These are phyloP conservation scores for Siphonodentalium dalli DNA, from an alignment of 2,888 invertebrate genomes.

Conservation along the genomic window DNA sequence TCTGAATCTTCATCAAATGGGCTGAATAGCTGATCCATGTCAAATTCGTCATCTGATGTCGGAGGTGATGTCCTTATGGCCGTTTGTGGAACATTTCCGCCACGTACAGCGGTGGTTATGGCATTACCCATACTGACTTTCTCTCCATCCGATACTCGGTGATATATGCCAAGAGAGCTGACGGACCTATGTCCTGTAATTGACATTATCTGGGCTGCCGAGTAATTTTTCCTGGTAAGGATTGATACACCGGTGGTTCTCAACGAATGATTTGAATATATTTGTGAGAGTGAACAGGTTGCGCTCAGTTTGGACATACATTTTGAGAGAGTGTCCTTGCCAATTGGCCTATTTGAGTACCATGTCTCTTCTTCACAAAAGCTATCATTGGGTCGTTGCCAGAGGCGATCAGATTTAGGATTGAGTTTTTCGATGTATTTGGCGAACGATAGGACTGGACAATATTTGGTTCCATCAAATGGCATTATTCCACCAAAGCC, in stretches of 20 bases:
- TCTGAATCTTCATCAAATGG: too few species aligned
- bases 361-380: not conserved
- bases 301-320: conserved; percentile 9
- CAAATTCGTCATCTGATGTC: too few species aligned
- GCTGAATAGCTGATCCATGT: too few species aligned
- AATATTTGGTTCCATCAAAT: too few species aligned
- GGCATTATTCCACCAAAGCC: too few species aligned
- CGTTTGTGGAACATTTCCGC: too few species aligned
- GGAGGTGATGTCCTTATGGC: too few species aligned
- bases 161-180: conserved; percentile 2
- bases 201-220: conserved; percentile 3
- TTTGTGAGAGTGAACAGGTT: not conserved
- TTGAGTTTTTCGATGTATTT: conserved; percentile 5
- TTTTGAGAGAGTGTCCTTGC: not conserved
- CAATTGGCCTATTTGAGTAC: conserved; percentile 6
- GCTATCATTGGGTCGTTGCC: conserved; percentile 5
- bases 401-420: conserved; percentile 4
- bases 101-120: too few species aligned
- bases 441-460: conserved; percentile 1
- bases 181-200: not conserved
- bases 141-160: too few species aligned
- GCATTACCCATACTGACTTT: too few species aligned
- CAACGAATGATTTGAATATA: conserved; percentile 11
- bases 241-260: conserved; percentile 2
- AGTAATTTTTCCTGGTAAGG: not conserved